Evolutionary conservation across 2,888 invertebrate genomes (phyloP), one percentile per base, ranked within the genome.

Genomic region (Drepanosiphum platanoidis): DNA sequence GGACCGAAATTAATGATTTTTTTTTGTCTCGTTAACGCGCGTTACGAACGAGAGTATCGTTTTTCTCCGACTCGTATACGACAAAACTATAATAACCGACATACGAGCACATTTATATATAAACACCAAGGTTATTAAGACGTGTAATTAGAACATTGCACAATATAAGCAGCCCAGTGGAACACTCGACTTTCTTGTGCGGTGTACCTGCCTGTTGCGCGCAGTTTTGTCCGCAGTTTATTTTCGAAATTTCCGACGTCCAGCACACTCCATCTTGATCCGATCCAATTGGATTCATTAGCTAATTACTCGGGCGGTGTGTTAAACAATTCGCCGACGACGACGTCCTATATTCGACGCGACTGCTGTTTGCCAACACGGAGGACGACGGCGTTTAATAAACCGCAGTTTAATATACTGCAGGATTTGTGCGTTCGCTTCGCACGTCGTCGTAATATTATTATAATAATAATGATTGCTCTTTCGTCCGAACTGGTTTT

Each of bases 141-240:
- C n/a, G 42, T 79, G 66, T 79, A 79, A 79, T 79, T 79, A 79
- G 79, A 79, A 79, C 79, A 32, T 79, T 79, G 66, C 32, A 68
- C 66, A 79, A 68, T 46, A 68, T 46, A 9, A 79, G 42, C 79
- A 32, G 58, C 22, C n/a, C 46, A 27, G 22, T 32, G 42, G 66
- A 64, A 79, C 66, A 34, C 66, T 46, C 34, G 22, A 68, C 79
- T 79, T 79, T 79, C 32, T 68, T 68, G 7, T 79, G 22, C 9
- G n/a, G n/a, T 7, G 5, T 32, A n/a, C 34, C 15, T 52, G 5
- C 3, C 8, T 72, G 27, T 74, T 52, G 5, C 3, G 1, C 42
- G 27, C 46, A 9, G 30, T 46, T n/a, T 1, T 18, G 27, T 9
- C 22, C 22, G n/a, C 30, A 46, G 15, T 74, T 52, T 22, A 11